A percentile compares a stretch with the other conserved stretches of the same genome.
phyloP scores from a whole-genome alignment of 2,888 invertebrate genomes.

The Dione vanillae region DNA sequence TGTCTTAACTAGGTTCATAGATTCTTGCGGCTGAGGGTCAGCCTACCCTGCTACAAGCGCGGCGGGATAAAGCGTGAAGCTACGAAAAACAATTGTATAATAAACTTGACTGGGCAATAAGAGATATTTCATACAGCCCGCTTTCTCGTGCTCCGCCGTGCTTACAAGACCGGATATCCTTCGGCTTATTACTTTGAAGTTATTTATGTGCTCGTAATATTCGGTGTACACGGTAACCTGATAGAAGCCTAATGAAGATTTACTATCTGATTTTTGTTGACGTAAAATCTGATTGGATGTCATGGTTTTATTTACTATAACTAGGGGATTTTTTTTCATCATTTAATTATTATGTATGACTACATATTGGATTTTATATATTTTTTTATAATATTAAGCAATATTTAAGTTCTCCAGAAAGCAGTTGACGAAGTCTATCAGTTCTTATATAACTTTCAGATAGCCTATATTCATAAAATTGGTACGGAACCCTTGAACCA shows the following conservation, averaged over 20 bases:
- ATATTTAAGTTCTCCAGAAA: too few species aligned
- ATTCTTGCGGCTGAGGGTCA: too few species aligned
- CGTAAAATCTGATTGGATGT: slow-evolving; percentile 30
- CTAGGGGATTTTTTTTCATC: too few species aligned
- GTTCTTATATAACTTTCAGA: too few species aligned
- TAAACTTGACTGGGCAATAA: slow-evolving; percentile 31
- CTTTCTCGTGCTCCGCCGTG: slow-evolving; percentile 32
- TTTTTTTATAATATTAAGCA: too few species aligned
- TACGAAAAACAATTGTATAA: slow-evolving; percentile 8
- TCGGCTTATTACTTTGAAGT: slow-evolving; percentile 53
- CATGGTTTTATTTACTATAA: background rate
- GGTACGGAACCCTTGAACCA: too few species aligned
- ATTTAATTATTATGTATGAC: too few species aligned
- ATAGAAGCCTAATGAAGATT: slow-evolving; percentile 52
- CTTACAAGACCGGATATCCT: slow-evolving; percentile 50
- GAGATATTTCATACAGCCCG: slow-evolving; percentile 53
- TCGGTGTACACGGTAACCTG: slow-evolving; percentile 49
- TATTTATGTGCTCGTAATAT: slow-evolving; percentile 54
- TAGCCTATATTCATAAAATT: too few species aligned
- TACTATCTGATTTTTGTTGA: slow-evolving; percentile 43
- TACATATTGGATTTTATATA: too few species aligned
- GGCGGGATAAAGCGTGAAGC: too few species aligned
- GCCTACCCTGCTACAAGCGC: background rate
- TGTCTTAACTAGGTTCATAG: too few species aligned
- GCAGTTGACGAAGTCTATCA: too few species aligned